A percentile compares a stretch with the other conserved stretches of the same genome.
Conservation (phyloP, 2,113 vertebrate species). For the Galbula dea region DNA sequence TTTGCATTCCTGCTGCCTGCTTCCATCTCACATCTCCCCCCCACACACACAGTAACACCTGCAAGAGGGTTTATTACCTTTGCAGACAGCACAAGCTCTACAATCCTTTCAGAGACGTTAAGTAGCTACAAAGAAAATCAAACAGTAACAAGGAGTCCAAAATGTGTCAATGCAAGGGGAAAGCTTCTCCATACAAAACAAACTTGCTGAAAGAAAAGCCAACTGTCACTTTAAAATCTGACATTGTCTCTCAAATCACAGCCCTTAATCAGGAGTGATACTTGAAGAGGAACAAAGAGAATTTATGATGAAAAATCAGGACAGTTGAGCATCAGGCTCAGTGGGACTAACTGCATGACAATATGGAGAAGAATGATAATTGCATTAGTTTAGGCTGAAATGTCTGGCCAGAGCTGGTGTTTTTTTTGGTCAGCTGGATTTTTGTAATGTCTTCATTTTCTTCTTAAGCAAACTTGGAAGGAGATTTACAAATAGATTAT, state of each 20-base stretch:
- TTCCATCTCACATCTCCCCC: background rate
- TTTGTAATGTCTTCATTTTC: conserved; percentile 12
- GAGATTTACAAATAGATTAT: background rate
- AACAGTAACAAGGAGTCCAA: background rate
- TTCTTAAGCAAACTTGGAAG: conserved; percentile 36
- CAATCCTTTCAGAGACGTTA: background rate
- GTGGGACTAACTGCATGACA: conserved; percentile 56
- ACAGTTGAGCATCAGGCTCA: conserved; percentile 44
- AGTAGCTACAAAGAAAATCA: background rate
- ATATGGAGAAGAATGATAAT: conserved; percentile 62
- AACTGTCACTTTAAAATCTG: conserved; percentile 50
- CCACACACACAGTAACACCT: background rate
- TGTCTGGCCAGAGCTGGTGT: background rate
- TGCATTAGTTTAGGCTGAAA: conserved; percentile 38
- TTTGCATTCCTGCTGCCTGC: conserved; percentile 45
- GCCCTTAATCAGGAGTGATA: conserved; percentile 51
- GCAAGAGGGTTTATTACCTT: background rate
- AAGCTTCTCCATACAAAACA: conserved; percentile 9
- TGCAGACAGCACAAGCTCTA: background rate
- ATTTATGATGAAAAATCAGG: conserved; percentile 61
- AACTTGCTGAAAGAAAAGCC: conserved; percentile 31
- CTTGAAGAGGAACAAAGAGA: conserved; percentile 62
- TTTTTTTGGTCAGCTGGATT: conserved; percentile 31
- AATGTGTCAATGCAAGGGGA: background rate
- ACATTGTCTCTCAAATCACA: conserved; percentile 18